A percentile compares a stretch with the other conserved stretches of the same genome.
phyloP scores from a whole-genome alignment of 2,888 invertebrate genomes.

The Hermaeophaga mercurialis region DNA sequence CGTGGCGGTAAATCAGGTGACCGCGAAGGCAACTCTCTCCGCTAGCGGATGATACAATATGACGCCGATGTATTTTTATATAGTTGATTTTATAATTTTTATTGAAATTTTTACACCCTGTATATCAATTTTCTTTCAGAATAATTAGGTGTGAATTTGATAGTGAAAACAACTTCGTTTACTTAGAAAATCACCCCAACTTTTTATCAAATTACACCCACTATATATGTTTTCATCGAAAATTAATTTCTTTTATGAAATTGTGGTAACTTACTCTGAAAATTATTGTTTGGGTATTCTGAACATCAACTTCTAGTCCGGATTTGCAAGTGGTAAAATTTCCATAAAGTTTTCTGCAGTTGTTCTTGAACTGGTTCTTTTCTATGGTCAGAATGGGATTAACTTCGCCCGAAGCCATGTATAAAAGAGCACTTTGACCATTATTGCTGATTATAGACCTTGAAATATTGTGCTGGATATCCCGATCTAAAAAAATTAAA shows the following conservation, averaged over 20 bases:
- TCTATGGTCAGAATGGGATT: conserved; percentile 89
- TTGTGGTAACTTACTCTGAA: conserved; percentile 71
- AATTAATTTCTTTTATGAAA: conserved; percentile 1
- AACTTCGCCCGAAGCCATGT: conserved; percentile 91
- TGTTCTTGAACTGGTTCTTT: conserved; percentile 82
- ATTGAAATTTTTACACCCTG: too few relatives aligned
- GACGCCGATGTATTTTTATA: too few relatives aligned
- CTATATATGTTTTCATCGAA: too few relatives aligned
- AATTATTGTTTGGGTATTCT: conserved; percentile 89
- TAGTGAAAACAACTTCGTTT: too few relatives aligned
- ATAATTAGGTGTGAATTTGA: too few relatives aligned
- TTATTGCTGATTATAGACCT: conserved; percentile 80
- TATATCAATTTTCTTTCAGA: too few relatives aligned
- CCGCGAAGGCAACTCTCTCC: too few relatives aligned
- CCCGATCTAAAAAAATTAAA: conserved; percentile 70
- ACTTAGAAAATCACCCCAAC: too few relatives aligned
- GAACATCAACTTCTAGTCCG: conserved; percentile 86
- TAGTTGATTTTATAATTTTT: too few relatives aligned
- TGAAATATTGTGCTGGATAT: conserved; percentile 88
- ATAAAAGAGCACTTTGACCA: conserved; percentile 84
- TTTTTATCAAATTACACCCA: too few relatives aligned
- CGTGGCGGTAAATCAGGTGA: too few relatives aligned
- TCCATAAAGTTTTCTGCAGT: conserved; percentile 89
- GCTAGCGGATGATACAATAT: too few relatives aligned
- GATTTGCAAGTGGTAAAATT: conserved; percentile 91